Base-by-base conservation (phyloP, 2,888 invertebrate genomes). In the Onthophagus sagittarius region DNA sequence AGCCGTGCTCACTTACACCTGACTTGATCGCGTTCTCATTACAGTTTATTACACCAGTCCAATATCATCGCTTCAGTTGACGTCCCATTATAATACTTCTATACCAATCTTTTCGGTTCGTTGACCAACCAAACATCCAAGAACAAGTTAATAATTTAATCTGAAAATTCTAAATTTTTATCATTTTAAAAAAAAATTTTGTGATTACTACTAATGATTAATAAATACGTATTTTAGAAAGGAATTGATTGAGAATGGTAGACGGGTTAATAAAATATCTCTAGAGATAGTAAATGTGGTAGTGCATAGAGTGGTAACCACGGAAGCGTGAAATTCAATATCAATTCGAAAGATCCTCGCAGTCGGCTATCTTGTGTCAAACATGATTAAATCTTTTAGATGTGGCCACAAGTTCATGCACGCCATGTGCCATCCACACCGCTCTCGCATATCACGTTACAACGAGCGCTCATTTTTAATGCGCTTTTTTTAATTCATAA, bases 1-100 rank as follows among this genome's bases (percentile, higher is more conserved):
- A 7, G 39, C 11, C 11, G 39, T 53, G 39, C 39, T 53, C 75
- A 74, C 75, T 76, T 76, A 76, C 76, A 76, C 76, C 76, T 76
- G 76, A 76, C 73, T 76, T 76, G 70, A 71, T 74, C 74, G 76
- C 75, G 75, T 72, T 74, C 74, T 71, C 72, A 73, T 75, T 69
- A 67, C 53, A 69, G 14, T 72, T 74, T 75, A 62, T 70, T 70
- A 70, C 70, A 53, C 62, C 53, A 70, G 70, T 53, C 70, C 15
- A 70, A 70, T 70, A 70, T 53, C 70, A 11, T 70, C 39, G 39
- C 39, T 53, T 53, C 4, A 53, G 11, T 53, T 53, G 9, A 53
- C 39, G 39, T 53, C 39, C 39, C 11, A 53, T 7, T 53, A 53
- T 11, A 7, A 53, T 11, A 23, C 23, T 23, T 23, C 23, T 23